Evolutionary conservation across 2,113 vertebrate genomes (phyloP).

Genomic region (Oxyruncus cristatus): DNA sequence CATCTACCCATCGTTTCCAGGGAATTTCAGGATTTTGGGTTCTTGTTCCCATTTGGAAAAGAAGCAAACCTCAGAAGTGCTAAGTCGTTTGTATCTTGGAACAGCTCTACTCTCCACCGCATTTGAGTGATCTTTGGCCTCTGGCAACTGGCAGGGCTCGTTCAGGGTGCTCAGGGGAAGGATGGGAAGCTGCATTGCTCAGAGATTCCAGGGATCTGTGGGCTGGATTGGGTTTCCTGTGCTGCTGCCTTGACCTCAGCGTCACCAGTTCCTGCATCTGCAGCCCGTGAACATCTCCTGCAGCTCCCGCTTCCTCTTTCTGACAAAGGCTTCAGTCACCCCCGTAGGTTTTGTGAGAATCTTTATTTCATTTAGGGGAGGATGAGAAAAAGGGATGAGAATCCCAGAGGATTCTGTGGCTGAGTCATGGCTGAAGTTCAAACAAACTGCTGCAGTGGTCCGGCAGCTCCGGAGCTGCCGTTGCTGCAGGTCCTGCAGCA

Average conservation of each 20-base stretch:
- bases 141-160: background rate
- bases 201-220: background rate
- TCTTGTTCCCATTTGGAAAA: background rate
- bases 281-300: background rate
- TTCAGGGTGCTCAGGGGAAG: background rate
- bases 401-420: background rate
- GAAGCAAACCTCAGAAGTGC: background rate
- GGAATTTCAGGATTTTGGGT: background rate
- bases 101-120: background rate
- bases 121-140: conserved; percentile 22
- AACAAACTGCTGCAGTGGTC: background rate
- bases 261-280: background rate
- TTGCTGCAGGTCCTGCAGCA: background rate
- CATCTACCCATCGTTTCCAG: background rate
- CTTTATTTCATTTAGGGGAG: background rate
- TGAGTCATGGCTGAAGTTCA: background rate
- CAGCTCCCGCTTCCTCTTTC: background rate
- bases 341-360: background rate
- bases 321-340: background rate
- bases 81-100: background rate
- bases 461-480: background rate
- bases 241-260: background rate
- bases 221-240: background rate
- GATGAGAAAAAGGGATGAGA: background rate
- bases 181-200: background rate